phyloP scores from a whole-genome alignment of 2,113 vertebrate genomes.

The Crotalus tigris region DNA sequence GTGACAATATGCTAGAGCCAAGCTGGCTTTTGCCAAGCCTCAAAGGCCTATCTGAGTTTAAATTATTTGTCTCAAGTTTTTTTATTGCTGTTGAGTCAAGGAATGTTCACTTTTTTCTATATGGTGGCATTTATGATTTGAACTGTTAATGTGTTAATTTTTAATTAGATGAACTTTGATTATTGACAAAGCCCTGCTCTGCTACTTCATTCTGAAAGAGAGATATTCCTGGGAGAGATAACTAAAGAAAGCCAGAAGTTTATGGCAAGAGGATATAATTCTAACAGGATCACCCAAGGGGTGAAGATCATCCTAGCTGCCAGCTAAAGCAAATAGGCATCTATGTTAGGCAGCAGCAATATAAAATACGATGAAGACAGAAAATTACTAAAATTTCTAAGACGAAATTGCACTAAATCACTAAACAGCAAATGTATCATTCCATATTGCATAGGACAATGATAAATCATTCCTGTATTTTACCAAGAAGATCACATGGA shows the following conservation, averaged over 20 bases:
- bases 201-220: neutral
- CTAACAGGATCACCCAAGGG: neutral
- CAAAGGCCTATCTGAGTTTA: neutral
- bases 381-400: neutral
- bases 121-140: neutral
- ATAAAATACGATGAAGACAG: neutral
- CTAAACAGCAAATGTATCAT: neutral
- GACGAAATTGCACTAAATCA: neutral
- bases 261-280: neutral
- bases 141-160: neutral
- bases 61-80: neutral
- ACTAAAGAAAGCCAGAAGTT: neutral
- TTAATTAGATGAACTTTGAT: neutral
- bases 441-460: neutral
- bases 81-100: neutral
- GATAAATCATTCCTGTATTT: neutral
- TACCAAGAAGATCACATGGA: neutral
- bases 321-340: neutral
- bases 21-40: neutral
- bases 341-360: neutral
- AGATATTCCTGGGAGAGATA: neutral
- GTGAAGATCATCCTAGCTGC: neutral
- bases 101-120: neutral
- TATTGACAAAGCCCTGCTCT: neutral
- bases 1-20: neutral